Conservation (phyloP, 2,797 vertebrate genomes). For the Aldrovandia affinis region DNA sequence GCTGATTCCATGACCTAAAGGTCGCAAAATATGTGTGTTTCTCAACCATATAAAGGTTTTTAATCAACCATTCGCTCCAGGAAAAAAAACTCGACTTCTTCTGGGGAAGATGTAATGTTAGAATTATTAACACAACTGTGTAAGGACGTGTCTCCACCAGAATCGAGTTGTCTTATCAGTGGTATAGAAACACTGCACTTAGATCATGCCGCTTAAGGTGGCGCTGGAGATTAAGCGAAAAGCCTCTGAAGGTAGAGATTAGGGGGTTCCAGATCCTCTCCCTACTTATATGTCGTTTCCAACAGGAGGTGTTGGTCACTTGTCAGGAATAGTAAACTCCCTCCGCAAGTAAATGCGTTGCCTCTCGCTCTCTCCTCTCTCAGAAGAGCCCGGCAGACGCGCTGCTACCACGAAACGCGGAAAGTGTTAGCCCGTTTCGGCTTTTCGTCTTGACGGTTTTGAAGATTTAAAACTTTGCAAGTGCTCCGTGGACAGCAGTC, state of each 20-base stretch:
- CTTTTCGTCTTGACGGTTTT: background rate
- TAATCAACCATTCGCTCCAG: too few species aligned
- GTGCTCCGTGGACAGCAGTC: background rate
- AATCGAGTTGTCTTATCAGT: background rate
- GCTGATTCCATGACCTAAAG: too few species aligned
- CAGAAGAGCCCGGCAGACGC: background rate
- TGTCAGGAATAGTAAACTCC: constrained; percentile 49
- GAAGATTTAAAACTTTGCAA: constrained; percentile 1
- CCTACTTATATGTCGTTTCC: constrained; percentile 35
- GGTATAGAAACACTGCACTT: background rate
- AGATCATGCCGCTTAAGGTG: constrained; percentile 16
- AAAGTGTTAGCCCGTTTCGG: background rate
- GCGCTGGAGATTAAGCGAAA: constrained; percentile 26
- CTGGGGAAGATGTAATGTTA: background rate
- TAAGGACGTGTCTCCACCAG: background rate
- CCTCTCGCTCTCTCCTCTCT: background rate
- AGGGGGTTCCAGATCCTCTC: background rate
- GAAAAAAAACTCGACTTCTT: background rate
- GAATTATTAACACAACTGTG: background rate
- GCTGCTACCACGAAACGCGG: background rate
- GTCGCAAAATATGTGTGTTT: too few species aligned
- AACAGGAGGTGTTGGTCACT: constrained; percentile 51
- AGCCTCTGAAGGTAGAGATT: background rate
- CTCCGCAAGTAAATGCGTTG: background rate
- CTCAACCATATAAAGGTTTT: too few species aligned